Conservation (phyloP, 2,888 invertebrate genomes). For the Chalcosyrphus nemorum region DNA sequence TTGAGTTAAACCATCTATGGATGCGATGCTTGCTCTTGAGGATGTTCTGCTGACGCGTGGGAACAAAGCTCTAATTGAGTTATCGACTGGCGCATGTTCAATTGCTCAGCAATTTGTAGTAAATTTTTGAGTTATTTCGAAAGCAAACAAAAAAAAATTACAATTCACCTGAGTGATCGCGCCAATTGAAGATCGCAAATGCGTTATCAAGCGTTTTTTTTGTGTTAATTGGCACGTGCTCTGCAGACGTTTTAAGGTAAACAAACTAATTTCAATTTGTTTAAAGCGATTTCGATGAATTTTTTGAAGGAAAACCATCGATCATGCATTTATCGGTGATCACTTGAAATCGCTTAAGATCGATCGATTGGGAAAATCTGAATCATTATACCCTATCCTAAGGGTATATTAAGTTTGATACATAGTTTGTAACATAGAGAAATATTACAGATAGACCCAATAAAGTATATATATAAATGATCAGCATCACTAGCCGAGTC, state of each 20-base stretch:
- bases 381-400: too few relatives aligned
- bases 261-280: conserved; percentile 1
- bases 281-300: conserved; percentile 36
- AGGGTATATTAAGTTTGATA: too few relatives aligned
- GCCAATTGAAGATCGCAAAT: background rate
- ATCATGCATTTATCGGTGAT: conserved; percentile 3
- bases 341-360: conserved; percentile 46
- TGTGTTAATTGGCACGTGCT: conserved; percentile 7
- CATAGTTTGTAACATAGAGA: too few relatives aligned
- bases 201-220: conserved; percentile 15
- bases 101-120: conserved; percentile 24
- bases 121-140: conserved; percentile 30
- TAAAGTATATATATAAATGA: too few relatives aligned
- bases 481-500: too few relatives aligned
- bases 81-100: conserved; percentile 62
- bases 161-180: conserved; percentile 47
- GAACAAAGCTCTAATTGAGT: conserved; percentile 62
- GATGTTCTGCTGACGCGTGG: conserved; percentile 13
- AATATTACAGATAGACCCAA: too few relatives aligned
- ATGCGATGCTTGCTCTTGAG: conserved; percentile 16
- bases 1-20: conserved; percentile 30
- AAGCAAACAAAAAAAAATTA: conserved; percentile 16
- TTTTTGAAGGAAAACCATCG: conserved; percentile 32
- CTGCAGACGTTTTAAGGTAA: background rate
- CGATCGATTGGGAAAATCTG: conserved; percentile 16